Conservation (phyloP, 2,113 vertebrate genomes). For the Solenodon paradoxus region DNA sequence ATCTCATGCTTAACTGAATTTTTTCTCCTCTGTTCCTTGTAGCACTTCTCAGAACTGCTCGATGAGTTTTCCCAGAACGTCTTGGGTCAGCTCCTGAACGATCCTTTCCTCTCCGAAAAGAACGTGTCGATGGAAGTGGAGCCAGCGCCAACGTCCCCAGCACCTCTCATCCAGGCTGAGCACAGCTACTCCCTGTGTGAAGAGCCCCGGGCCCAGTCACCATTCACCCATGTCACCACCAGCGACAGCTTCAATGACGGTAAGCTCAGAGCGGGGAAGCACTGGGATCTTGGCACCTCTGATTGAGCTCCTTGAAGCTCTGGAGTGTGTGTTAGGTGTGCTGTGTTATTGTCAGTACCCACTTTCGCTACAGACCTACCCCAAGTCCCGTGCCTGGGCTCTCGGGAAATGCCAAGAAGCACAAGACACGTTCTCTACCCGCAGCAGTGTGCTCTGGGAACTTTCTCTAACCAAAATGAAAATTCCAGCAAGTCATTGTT, state of each 20-base stretch:
- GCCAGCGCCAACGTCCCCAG: constrained; percentile 88
- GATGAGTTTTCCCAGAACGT: constrained; percentile 97
- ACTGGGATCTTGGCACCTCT: not conserved
- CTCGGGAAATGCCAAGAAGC: not conserved
- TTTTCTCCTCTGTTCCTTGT: constrained; percentile 44
- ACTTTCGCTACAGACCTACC: not conserved
- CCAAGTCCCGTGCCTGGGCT: not conserved
- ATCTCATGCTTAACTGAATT: not conserved
- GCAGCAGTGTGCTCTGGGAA: not conserved
- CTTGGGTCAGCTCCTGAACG: constrained; percentile 96
- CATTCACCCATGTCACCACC: constrained; percentile 89
- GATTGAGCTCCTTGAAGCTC: not conserved
- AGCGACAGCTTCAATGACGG: constrained; percentile 91
- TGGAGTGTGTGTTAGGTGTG: accelerated
- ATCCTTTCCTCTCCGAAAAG: constrained; percentile 95
- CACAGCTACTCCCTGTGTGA: constrained; percentile 98
- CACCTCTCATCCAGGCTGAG: constrained; percentile 95
- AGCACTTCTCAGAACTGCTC: constrained; percentile 97
- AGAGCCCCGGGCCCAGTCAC: constrained; percentile 94
- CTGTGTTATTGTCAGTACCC: not conserved
- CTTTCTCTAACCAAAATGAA: not conserved
- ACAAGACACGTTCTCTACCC: not conserved
- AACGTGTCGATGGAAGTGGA: constrained; percentile 89
- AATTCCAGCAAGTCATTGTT: not conserved
- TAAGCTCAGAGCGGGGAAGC: constrained; percentile 62